Evolutionary conservation across 2,888 invertebrate genomes (phyloP).

Genomic region (Panopea generosa): DNA sequence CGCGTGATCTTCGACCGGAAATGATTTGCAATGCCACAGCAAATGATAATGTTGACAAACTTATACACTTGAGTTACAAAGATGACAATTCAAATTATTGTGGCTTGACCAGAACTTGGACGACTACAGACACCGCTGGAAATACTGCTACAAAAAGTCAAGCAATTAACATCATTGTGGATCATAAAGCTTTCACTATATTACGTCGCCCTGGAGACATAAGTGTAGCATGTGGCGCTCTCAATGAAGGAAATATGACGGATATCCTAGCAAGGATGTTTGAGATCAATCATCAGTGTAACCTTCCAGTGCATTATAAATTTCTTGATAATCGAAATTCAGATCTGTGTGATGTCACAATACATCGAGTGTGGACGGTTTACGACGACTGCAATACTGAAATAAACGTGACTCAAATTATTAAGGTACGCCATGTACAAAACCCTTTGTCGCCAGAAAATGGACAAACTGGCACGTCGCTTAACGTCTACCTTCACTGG

Average conservation of each 20-base stretch:
- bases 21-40: slow-evolving; percentile 19
- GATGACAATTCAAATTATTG: slow-evolving; percentile 9
- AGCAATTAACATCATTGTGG: background rate
- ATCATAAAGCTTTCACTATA: slow-evolving; percentile 4
- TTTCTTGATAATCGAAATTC: background rate
- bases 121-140: slow-evolving; percentile 20
- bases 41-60: slow-evolving; percentile 20
- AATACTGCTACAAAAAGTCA: slow-evolving; percentile 17
- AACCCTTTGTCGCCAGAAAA: slow-evolving; percentile 34
- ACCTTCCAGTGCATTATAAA: slow-evolving; percentile 4
- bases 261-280: slow-evolving; percentile 19
- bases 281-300: slow-evolving; percentile 21
- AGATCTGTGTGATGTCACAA: slow-evolving; percentile 16
- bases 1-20: slow-evolving; percentile 8
- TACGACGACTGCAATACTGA: slow-evolving; percentile 20
- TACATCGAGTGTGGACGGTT: slow-evolving; percentile 30
- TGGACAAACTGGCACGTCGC: slow-evolving; percentile 31
- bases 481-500: slow-evolving; percentile 24
- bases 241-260: slow-evolving; percentile 9
- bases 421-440: slow-evolving; percentile 22
- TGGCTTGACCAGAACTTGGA: slow-evolving; percentile 29
- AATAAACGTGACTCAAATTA: slow-evolving; percentile 9
- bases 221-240: slow-evolving; percentile 31
- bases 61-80: background rate
- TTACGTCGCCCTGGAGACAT: slow-evolving; percentile 2